Evolutionary conservation across 2,113 vertebrate species (phyloP).

Genomic region (Pholis gunnellus): DNA sequence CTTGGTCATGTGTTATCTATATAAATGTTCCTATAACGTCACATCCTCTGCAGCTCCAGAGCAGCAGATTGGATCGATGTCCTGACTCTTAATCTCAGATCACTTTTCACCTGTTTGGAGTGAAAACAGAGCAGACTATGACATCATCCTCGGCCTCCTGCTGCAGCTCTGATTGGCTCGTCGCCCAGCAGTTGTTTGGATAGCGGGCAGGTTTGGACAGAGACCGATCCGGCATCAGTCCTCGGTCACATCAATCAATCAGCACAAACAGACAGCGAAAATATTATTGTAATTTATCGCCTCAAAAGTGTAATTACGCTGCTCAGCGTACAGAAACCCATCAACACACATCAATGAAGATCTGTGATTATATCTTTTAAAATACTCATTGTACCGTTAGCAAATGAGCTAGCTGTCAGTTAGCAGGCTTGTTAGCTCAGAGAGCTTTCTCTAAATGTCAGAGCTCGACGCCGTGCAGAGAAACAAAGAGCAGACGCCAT

Average conservation of each 20-base stretch:
- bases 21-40: neutral
- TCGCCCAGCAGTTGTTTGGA: neutral
- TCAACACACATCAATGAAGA: no score
- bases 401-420: no score
- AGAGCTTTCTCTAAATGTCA: no score
- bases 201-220: constrained; percentile 1
- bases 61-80: neutral
- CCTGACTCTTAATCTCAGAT: neutral
- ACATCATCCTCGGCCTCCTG: neutral
- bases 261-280: neutral
- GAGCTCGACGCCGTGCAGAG: no score
- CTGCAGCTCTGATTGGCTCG: neutral
- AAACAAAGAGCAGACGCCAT: no score
- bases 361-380: no score
- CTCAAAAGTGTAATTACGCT: neutral
- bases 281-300: neutral
- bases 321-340: no score
- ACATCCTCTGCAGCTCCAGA: neutral
- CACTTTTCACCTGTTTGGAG: neutral
- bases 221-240: neutral
- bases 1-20: no score
- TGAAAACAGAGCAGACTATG: neutral
- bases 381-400: no score
- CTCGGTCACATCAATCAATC: neutral
- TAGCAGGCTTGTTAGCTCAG: no score